phyloP scores from a whole-genome alignment of 1,140 invertebrate genomes.

The Phymorhynchus buccinoides region DNA sequence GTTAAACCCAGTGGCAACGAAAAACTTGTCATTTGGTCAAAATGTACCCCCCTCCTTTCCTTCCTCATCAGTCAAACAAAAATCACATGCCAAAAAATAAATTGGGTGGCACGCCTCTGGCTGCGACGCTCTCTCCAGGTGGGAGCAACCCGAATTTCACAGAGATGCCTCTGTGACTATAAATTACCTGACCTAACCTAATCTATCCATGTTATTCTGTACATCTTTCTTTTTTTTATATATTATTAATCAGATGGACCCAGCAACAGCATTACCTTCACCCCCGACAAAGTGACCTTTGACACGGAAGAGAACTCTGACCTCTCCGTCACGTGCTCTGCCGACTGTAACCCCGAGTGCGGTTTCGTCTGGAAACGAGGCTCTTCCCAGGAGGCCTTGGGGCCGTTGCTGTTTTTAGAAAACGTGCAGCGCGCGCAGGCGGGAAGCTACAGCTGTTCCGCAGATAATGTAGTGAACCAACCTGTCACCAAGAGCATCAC shows the following conservation, averaged over 20 bases:
- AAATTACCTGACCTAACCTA: too few species aligned
- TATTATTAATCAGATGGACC: conserved; percentile 37
- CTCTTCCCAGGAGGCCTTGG: not conserved
- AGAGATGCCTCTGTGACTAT: too few species aligned
- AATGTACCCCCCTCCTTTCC: too few species aligned
- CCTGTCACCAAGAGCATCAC: conserved; percentile 18
- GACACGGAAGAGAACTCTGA: conserved; percentile 21
- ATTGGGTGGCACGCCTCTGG: too few species aligned
- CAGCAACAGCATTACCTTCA: conserved; percentile 23
- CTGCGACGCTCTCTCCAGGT: too few species aligned
- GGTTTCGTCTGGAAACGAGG: conserved; percentile 24
- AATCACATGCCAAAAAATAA: too few species aligned
- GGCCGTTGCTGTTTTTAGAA: conserved; percentile 15
- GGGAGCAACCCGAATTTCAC: too few species aligned
- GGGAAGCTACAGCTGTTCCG: conserved; percentile 29
- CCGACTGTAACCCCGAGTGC: conserved; percentile 38
- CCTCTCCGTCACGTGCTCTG: conserved; percentile 33
- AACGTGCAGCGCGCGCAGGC: conserved; percentile 25
- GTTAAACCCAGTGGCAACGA: too few species aligned
- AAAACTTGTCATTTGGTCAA: too few species aligned
- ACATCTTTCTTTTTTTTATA: not conserved
- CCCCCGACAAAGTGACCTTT: conserved; percentile 25
- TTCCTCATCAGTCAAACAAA: too few species aligned
- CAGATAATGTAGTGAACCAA: conserved; percentile 10
- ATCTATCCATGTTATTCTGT: too few species aligned